Base-by-base conservation (phyloP, 2,888 invertebrate species). In the Drosophila atripex region DNA sequence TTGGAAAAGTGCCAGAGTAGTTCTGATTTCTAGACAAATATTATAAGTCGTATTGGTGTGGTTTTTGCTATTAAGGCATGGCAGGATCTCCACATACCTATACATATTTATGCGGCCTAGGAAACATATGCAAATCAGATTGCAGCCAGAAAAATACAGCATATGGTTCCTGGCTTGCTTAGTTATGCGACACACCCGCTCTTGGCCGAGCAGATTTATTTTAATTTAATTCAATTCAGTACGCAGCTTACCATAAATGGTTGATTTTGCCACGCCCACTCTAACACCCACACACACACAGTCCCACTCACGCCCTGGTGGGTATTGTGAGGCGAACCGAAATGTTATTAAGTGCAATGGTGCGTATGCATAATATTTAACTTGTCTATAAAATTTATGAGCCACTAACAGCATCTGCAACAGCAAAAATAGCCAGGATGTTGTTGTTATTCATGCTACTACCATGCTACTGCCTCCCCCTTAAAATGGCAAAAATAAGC, bases 341-440 rank as follows among this genome's bases (percentile, higher is more conserved):
- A 72, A 76, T 52, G 70, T 71, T 76, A 76, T 82, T 72, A 77
- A 71, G 76, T 72, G 74, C 76, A 78, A 76, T 73, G 83, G 59
- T 75, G 88, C 86, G 86, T 82, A 87, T 85, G 61, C 55, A 77
- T 72, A 74, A 82, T 82, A 75, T 77, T 76, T 74, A 56, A 70
- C 55, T 75, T 85, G 70, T 68, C 56, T 75, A 52, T 63, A 47
- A 61, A 65, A 60, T 71, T 51, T 47, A 60, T 47, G 57, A 43
- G 35, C 74, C 60, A 51, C 32, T 21, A 56, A 69, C 50, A 57
- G 50, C 73, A 73, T 52, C 35, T 64, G 61, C 52, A 71, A 60
- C 64, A 69, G 58, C 50, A 64, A 69, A 51, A 71, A 56, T 32
- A 56, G 12, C 70, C 32, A 28, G 18, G 43, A 12, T 12, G 21